Base-by-base conservation (phyloP, 2,113 vertebrate genomes). In the Prunella himalayana region DNA sequence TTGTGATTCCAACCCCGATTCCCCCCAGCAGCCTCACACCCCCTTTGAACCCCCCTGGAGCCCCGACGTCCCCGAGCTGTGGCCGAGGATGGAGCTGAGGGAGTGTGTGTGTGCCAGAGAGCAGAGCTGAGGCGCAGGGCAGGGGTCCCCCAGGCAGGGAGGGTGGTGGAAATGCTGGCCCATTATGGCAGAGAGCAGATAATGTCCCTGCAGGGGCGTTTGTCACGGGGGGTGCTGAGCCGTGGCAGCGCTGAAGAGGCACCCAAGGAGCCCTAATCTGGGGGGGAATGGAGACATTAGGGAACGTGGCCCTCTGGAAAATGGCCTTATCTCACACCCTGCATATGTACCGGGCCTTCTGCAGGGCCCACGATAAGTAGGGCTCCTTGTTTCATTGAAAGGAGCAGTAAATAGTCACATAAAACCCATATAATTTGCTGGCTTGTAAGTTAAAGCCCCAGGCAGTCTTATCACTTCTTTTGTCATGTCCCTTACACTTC, bases 371-470 rank as follows among this genome's bases (percentile, higher is more conserved):
- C 91, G 64, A 70, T 96, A 95, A 95, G 79, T 80, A 68, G 87
- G 82, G 7, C 82, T 91, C 80, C 83, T 94, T 63, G 88, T 94
- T 96, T 97, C 97, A 68, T 65, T 86, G 89, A 94, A 94, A 96
- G 95, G 61, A 18, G 60, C 63, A 66, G 77, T 91, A 97, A 97
- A 94, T 95, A 97, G 91, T 97, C 88, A 93, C 94, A 96, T 97
- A 97, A 97, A 97, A 93, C 85, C 86, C 94, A 63, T 44, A 73
- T 97, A 95, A 97, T 98, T 97, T 88, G 42, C 89, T 75, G 93
- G 64, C 90, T 98, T 97, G n/a, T 73, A 96, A 97, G 73, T 94
- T 92, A 98, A 95, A 95, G 95, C 96, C 94, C 94, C 91, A 96
- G 97, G 96, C 95, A 96, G 97, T 75, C 94, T 94, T 90, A 89